These are phyloP conservation scores for Hemicrepidius hirtus DNA, from an alignment of 2,888 invertebrate species.

Conservation along the genomic window DNA sequence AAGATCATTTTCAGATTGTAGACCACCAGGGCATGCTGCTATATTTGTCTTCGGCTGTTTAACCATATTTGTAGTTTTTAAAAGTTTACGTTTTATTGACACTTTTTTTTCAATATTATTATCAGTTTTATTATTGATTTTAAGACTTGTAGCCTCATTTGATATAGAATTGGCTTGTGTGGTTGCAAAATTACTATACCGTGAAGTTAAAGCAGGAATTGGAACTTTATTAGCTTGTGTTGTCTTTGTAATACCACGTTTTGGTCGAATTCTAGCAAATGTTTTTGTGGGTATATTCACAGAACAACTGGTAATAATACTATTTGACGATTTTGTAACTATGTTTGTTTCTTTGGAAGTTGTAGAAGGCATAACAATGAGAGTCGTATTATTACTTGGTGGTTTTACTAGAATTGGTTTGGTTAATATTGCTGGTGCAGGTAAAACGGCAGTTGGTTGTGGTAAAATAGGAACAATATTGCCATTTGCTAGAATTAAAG, in stretches of 20 bases:
- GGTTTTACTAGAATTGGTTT: slow-evolving; percentile 57
- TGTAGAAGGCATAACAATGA: slow-evolving; percentile 52
- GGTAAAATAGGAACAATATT: slow-evolving; percentile 67
- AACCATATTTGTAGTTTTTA: background rate
- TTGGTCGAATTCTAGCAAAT: slow-evolving; percentile 47
- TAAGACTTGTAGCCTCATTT: background rate
- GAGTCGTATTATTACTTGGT: slow-evolving; percentile 53
- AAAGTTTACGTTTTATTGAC: background rate
- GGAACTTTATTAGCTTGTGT: slow-evolving; percentile 71
- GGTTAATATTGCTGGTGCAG: slow-evolving; percentile 57
- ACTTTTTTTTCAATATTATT: background rate
- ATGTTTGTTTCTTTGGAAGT: slow-evolving; percentile 46
- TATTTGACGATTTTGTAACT: slow-evolving; percentile 13
- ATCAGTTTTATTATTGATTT: slow-evolving; percentile 1
- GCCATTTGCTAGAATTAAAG: slow-evolving; percentile 69
- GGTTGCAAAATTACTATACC: slow-evolving; percentile 55
- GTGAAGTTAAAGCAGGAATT: slow-evolving; percentile 69
- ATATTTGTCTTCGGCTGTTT: background rate
- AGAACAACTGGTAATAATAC: slow-evolving; percentile 34
- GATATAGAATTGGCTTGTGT: background rate
- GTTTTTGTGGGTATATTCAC: slow-evolving; percentile 24
- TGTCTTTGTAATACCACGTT: slow-evolving; percentile 66
- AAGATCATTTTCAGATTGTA: no score
- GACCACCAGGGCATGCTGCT: no score
- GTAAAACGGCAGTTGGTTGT: slow-evolving; percentile 58